Conservation (phyloP, 2,797 vertebrate species). For the Neosalanx taihuensis region DNA sequence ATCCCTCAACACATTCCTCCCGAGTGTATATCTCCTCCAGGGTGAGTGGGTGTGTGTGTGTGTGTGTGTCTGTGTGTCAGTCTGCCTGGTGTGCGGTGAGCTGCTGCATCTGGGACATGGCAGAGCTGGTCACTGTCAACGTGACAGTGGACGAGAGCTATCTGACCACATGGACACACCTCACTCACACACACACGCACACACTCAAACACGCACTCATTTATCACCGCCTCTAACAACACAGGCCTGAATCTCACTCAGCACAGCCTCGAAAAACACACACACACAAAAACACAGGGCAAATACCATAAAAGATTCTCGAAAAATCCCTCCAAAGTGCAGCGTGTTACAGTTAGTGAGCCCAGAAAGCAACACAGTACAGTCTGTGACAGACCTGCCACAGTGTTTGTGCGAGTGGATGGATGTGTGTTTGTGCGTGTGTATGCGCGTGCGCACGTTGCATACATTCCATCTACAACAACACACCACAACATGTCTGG, state of each 20-base stretch:
- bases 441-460: not conserved
- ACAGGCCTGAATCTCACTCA: too few relatives aligned
- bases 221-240: not conserved
- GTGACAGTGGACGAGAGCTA: slow-evolving; percentile 63
- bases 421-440: not conserved
- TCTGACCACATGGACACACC: slow-evolving; percentile 53
- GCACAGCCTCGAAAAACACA: not conserved
- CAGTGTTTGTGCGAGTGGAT: not conserved
- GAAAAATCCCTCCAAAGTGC: not conserved
- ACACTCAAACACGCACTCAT: not conserved
- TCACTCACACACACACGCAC: not conserved
- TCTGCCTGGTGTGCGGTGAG: slow-evolving; percentile 60
- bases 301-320: not conserved
- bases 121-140: slow-evolving; percentile 64
- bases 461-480: slow-evolving; percentile 5
- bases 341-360: not conserved
- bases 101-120: slow-evolving; percentile 67
- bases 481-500: slow-evolving; percentile 1
- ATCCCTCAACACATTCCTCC: slow-evolving; percentile 67
- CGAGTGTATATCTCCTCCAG: slow-evolving; percentile 50
- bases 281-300: not conserved
- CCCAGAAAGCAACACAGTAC: not conserved
- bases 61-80: slow-evolving; percentile 20
- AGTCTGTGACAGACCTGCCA: not conserved
- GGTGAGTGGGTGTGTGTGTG: slow-evolving; percentile 23